Conservation (phyloP, 2,888 invertebrate genomes). For the Polydrusus pterygomalis region DNA sequence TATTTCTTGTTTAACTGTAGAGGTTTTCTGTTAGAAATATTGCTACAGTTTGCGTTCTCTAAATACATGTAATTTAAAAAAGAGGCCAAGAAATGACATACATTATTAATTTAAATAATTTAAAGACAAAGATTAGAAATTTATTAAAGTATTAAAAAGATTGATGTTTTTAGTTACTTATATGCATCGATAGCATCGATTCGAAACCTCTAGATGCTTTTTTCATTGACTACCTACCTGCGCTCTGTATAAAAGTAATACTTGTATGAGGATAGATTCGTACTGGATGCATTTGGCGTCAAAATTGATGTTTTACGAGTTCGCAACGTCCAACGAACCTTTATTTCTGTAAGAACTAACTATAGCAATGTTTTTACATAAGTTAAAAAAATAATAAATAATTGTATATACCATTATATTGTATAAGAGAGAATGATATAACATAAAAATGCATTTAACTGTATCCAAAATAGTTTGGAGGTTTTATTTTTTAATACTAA, state of each 20-base stretch:
- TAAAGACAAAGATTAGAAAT: too few species aligned
- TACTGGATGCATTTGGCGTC: too few species aligned
- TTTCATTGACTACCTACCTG: too few species aligned
- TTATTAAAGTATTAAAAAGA: background rate
- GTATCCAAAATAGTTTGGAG: slow-evolving; percentile 38
- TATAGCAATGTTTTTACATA: slow-evolving; percentile 37
- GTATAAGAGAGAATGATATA: slow-evolving; percentile 41
- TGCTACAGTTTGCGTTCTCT: slow-evolving; percentile 15
- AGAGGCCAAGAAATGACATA: background rate
- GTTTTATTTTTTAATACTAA: slow-evolving; percentile 60
- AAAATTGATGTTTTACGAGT: too few species aligned
- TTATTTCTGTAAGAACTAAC: background rate
- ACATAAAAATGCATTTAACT: slow-evolving; percentile 47
- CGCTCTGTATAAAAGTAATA: too few species aligned
- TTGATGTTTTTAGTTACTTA: background rate
- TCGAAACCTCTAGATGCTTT: background rate
- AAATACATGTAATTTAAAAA: background rate
- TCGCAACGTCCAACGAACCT: too few species aligned
- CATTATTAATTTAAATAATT: too few species aligned
- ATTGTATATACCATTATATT: slow-evolving; percentile 44
- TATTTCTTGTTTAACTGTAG: slow-evolving; percentile 29
- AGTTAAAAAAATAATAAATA: slow-evolving; percentile 26
- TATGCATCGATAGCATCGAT: too few species aligned
- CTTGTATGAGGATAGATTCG: too few species aligned
- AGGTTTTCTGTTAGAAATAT: slow-evolving; percentile 17